phyloP scores from a whole-genome alignment of 2,888 invertebrate genomes.

The Meiosimyza platycephala region DNA sequence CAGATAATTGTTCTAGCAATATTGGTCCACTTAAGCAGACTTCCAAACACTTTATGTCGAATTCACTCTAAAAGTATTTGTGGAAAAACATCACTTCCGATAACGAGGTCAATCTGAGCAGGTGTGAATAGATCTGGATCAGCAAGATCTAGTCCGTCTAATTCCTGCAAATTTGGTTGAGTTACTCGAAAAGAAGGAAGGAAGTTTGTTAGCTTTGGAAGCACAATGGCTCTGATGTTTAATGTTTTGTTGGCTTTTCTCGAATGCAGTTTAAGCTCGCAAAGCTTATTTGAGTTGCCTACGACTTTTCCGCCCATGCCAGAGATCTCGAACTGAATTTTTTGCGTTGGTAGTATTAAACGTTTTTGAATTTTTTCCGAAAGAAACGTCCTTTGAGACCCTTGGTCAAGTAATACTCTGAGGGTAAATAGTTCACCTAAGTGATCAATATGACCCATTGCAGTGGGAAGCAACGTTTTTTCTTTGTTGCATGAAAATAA shows the following conservation, averaged over 20 bases:
- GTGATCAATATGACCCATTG: constrained; percentile 13
- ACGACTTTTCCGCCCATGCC: constrained; percentile 21
- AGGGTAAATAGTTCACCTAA: constrained; percentile 19
- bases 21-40: background rate
- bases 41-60: background rate
- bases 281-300: constrained; percentile 26
- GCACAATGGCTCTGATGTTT: background rate
- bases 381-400: constrained; percentile 29
- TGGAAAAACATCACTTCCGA: constrained; percentile 6
- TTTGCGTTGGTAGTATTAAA: constrained; percentile 19
- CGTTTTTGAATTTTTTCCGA: constrained; percentile 20
- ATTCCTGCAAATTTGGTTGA: background rate
- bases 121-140: constrained; percentile 31
- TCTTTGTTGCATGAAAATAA: background rate
- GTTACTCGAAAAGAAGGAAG: background rate
- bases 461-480: constrained; percentile 16
- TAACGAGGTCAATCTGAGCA: background rate
- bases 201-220: background rate
- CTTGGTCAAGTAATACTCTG: constrained; percentile 34
- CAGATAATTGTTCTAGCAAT: no score
- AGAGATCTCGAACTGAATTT: constrained; percentile 10
- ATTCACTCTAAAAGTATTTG: background rate
- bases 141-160: background rate
- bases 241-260: background rate
- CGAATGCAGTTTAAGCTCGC: background rate